phyloP scores from a whole-genome alignment of 1,140 invertebrate species.

The Meteorus sp. region DNA sequence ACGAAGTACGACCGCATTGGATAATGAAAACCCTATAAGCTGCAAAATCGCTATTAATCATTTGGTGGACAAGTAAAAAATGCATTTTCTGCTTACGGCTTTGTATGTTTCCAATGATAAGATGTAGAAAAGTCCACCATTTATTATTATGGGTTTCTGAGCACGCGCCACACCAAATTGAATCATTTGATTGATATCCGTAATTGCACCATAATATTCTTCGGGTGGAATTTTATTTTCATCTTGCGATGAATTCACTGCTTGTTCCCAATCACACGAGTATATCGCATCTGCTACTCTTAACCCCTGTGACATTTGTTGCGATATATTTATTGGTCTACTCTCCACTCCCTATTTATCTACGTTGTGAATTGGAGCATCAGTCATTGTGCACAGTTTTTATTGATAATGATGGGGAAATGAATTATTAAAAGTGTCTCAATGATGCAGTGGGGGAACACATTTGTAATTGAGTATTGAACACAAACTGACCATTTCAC shows the following conservation, averaged over 20 bases:
- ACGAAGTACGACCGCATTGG: conserved; percentile 18
- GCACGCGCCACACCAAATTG: conserved; percentile 39
- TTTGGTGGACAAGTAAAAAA: neutral
- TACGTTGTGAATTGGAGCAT: too few species aligned
- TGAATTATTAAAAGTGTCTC: too few species aligned
- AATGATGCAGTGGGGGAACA: too few species aligned
- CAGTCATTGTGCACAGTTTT: too few species aligned
- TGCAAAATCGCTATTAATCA: neutral
- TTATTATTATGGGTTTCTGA: conserved; percentile 44
- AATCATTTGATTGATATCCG: conserved; percentile 35
- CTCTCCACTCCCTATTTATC: neutral
- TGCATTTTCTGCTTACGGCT: conserved; percentile 36
- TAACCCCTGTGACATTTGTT: conserved; percentile 34
- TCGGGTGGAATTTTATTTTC: too few species aligned
- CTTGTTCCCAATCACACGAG: conserved; percentile 39
- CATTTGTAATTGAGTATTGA: too few species aligned
- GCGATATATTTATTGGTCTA: neutral
- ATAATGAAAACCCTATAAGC: conserved; percentile 13
- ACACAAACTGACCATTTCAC: conserved; percentile 6
- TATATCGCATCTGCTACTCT: conserved; percentile 42
- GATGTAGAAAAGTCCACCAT: conserved; percentile 48
- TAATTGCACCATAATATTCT: too few species aligned
- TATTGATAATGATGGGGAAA: too few species aligned
- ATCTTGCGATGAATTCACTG: neutral
- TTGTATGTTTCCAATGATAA: conserved; percentile 49